phyloP scores from a whole-genome alignment of 2,113 vertebrate genomes.

The Pica pica region DNA sequence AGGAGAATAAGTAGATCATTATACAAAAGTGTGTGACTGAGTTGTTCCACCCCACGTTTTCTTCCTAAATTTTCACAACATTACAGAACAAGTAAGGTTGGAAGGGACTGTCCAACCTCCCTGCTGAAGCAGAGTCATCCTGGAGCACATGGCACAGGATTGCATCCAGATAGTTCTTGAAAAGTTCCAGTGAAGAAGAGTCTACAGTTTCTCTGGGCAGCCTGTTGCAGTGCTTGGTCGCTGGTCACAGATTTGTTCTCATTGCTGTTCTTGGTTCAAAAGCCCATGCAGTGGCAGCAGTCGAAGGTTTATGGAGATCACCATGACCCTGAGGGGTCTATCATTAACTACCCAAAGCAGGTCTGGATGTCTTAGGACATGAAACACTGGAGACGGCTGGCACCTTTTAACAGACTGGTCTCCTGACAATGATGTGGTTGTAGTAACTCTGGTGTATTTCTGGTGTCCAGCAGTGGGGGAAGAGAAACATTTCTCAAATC shows the following conservation, averaged over 20 bases:
- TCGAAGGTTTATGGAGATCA: accelerated
- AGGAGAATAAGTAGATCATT: background rate
- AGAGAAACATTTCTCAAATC: background rate
- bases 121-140: background rate
- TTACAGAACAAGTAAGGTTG: background rate
- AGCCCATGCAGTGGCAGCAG: background rate
- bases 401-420: background rate
- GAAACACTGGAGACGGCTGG: background rate
- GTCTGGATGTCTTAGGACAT: background rate
- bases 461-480: background rate
- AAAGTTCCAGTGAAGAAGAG: background rate
- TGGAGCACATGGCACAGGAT: background rate
- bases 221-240: background rate
- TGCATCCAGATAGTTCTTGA: background rate
- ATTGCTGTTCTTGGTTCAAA: background rate
- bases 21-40: background rate
- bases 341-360: background rate
- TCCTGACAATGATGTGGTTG: background rate
- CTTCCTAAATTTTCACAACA: background rate
- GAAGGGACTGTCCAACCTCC: background rate
- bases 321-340: background rate
- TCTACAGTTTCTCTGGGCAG: background rate
- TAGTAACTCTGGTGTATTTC: background rate
- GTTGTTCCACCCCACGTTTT: accelerated
- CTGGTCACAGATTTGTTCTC: background rate